Percentiles rank a stretch among this genome's conserved stretches.
Evolutionary conservation across 2,888 invertebrate genomes (phyloP).

Genomic region (Torymus texanus): DNA sequence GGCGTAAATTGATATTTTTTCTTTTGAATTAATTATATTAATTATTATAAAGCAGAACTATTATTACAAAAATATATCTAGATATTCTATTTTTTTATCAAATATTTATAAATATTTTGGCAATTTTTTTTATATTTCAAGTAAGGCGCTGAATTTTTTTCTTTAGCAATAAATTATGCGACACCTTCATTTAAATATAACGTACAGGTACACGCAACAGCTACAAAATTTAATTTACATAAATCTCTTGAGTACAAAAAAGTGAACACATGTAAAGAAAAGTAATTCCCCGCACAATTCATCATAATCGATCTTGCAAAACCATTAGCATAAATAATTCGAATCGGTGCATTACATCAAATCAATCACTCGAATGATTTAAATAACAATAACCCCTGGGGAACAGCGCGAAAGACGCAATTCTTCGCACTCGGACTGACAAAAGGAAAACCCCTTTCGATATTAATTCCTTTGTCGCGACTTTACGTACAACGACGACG

Average conservation of each 20-base stretch:
- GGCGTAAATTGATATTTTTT: too few species aligned
- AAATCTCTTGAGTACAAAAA: conserved; percentile 3
- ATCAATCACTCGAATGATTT: conserved; percentile 32
- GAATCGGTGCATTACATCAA: conserved; percentile 12
- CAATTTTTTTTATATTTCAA: too few species aligned
- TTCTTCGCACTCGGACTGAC: not conserved
- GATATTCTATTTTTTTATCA: too few species aligned
- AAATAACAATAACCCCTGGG: conserved; percentile 25
- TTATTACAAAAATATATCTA: too few species aligned
- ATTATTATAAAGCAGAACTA: too few species aligned
- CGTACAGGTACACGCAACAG: not conserved
- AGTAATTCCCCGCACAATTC: conserved; percentile 15
- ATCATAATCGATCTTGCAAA: conserved; percentile 20
- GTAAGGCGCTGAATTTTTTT: too few species aligned
- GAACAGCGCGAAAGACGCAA: not conserved
- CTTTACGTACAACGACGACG: not conserved
- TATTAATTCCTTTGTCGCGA: conserved; percentile 29
- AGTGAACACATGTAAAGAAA: not conserved
- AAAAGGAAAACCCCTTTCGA: conserved; percentile 5
- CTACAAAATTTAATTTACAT: conserved; percentile 19
- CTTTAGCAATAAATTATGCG: too few species aligned
- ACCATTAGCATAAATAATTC: conserved; percentile 40
- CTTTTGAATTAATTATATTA: too few species aligned
- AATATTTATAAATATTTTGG: too few species aligned
- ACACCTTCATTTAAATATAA: too few species aligned